Percentiles rank a stretch among this genome's conserved stretches.
Evolutionary conservation across 1,140 invertebrate species (phyloP).

Genomic region (Eufriesea mexicana): DNA sequence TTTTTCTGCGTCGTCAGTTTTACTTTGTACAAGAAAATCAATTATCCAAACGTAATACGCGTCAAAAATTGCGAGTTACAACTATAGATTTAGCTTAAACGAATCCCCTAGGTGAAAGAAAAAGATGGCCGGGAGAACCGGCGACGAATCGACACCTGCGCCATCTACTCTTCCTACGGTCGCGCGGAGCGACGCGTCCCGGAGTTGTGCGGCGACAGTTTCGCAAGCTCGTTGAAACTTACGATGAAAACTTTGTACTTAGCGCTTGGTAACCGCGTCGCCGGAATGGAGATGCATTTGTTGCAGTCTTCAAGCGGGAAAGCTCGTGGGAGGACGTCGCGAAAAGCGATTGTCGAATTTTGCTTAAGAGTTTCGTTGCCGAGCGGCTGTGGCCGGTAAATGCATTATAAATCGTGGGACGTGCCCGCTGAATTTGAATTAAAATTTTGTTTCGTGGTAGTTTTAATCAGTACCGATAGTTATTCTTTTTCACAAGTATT

Average conservation of each 20-base stretch:
- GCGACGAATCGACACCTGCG: slow-evolving; percentile 30
- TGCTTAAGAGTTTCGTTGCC: neutral
- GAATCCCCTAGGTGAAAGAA: no score
- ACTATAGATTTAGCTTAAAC: no score
- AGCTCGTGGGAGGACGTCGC: neutral
- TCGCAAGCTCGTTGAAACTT: slow-evolving; percentile 14
- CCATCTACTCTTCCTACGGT: neutral
- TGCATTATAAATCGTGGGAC: neutral
- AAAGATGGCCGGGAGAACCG: neutral
- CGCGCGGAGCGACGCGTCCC: neutral
- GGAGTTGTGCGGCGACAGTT: slow-evolving; percentile 29
- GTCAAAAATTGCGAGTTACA: no score
- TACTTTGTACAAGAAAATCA: no score
- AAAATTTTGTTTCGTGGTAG: neutral
- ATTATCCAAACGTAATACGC: no score
- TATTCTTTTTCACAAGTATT: no score
- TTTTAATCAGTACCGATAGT: no score
- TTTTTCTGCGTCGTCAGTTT: no score
- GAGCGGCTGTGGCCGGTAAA: neutral
- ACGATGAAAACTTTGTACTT: slow-evolving; percentile 44
- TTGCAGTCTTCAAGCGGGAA: neutral
- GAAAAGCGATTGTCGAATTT: slow-evolving; percentile 16
- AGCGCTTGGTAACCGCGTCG: slow-evolving; percentile 9
- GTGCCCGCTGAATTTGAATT: neutral
- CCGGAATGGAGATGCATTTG: slow-evolving; percentile 27